Evolutionary conservation across 2,797 vertebrate species (phyloP).

Genomic region (Hephaestus fuliginosus): DNA sequence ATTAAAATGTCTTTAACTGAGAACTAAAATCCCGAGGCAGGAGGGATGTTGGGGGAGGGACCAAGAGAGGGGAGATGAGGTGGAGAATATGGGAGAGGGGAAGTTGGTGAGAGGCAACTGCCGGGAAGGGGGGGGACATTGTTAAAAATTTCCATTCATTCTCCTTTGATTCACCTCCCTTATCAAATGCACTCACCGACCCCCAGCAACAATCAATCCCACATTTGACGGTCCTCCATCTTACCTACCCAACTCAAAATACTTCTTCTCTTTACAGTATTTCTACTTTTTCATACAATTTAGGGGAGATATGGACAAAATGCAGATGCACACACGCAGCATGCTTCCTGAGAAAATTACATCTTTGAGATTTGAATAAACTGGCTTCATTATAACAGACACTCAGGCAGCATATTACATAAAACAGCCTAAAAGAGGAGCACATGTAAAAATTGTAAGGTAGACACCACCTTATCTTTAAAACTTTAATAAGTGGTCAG

Average conservation of each 20-base stretch:
- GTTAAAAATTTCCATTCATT: conserved; percentile 64
- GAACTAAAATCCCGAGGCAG: conserved; percentile 74
- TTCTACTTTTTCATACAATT: conserved; percentile 1
- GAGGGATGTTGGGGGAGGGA: conserved; percentile 64
- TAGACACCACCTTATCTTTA: background rate
- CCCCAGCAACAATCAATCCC: conserved; percentile 8
- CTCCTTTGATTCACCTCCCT: conserved; percentile 18
- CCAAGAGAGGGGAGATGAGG: conserved; percentile 42
- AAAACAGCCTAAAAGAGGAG: background rate
- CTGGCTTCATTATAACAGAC: background rate
- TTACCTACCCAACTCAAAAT: background rate
- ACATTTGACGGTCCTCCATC: conserved; percentile 13
- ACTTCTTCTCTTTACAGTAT: background rate
- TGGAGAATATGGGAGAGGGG: conserved; percentile 54
- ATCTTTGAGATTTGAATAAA: background rate
- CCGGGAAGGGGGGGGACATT: conserved; percentile 49
- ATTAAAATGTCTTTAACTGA: conserved; percentile 85
- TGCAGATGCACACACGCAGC: background rate
- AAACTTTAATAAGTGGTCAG: background rate
- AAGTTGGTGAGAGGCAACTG: conserved; percentile 52
- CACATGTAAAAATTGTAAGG: background rate
- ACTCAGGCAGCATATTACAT: background rate
- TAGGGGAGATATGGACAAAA: background rate
- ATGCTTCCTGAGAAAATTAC: background rate
- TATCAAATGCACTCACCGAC: conserved; percentile 3